Conservation (phyloP, 2,797 vertebrate genomes). For the Babyrousa celebensis region DNA sequence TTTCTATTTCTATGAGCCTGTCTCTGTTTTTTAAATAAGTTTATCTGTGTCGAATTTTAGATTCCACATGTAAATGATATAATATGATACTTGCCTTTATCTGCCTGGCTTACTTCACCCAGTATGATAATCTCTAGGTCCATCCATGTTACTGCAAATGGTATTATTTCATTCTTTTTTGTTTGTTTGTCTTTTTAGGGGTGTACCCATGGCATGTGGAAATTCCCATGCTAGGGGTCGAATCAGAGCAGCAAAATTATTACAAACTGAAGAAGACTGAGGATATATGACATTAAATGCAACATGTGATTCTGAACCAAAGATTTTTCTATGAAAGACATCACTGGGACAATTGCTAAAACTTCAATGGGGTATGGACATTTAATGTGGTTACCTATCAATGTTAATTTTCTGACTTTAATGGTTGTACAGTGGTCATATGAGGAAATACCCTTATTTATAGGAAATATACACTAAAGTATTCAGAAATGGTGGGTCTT, state of each 20-base stretch:
- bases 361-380: background rate
- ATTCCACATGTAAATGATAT: too few species aligned
- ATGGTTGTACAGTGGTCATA: background rate
- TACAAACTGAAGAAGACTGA: background rate
- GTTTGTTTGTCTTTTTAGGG: too few species aligned
- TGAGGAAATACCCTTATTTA: background rate
- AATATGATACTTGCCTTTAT: too few species aligned
- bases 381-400: background rate
- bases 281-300: background rate
- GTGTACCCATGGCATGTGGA: too few species aligned
- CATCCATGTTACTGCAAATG: too few species aligned
- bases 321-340: background rate
- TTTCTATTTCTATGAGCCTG: too few species aligned
- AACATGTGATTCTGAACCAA: constrained; percentile 9
- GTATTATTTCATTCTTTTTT: too few species aligned
- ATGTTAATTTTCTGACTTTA: background rate
- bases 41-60: too few species aligned
- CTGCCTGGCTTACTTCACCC: too few species aligned
- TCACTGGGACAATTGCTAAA: background rate
- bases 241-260: background rate
- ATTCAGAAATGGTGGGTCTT: background rate
- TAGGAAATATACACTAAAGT: background rate
- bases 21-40: too few species aligned
- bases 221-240: too few species aligned
- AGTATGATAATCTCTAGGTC: too few species aligned